Percentiles rank a stretch among this genome's conserved stretches.
Evolutionary conservation across 2,888 invertebrate species (phyloP).

Genomic region (Cryptocephalus moraei): DNA sequence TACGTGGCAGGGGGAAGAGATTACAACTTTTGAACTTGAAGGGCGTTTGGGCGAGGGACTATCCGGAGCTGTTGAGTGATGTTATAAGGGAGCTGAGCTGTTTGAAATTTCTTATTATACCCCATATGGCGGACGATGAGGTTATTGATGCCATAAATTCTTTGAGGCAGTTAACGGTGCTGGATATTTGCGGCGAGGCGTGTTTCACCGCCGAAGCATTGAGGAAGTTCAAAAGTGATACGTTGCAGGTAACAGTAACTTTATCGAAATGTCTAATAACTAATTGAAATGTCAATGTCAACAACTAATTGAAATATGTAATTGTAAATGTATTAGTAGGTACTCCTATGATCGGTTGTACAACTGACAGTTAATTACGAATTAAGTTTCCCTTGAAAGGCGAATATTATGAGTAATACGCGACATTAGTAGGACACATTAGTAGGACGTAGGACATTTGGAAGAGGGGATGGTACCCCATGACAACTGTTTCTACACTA

Average conservation of each 20-base stretch:
- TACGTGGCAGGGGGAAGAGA: constrained; percentile 52
- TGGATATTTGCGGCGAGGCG: constrained; percentile 63
- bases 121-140: constrained; percentile 60
- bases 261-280: too few species aligned
- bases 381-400: too few species aligned
- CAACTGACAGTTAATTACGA: too few species aligned
- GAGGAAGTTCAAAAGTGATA: constrained; percentile 42
- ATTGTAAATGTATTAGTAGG: too few species aligned
- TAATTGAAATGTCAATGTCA: too few species aligned
- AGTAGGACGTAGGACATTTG: too few species aligned
- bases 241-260: constrained; percentile 26
- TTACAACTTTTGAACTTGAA: constrained; percentile 55
- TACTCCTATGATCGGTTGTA: too few species aligned
- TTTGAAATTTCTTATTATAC: constrained; percentile 53
- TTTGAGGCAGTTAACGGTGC: constrained; percentile 46
- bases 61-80: constrained; percentile 50
- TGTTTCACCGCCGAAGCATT: constrained; percentile 32
- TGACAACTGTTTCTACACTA: too few species aligned
- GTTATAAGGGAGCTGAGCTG: constrained; percentile 49
- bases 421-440: too few species aligned
- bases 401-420: too few species aligned
- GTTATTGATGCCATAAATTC: constrained; percentile 49
- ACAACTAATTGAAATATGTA: too few species aligned
- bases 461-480: too few species aligned
- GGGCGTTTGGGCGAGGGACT: constrained; percentile 64